These are phyloP conservation scores for Champsocephalus gunnari DNA, from an alignment of 2,797 vertebrate species.

Conservation along the genomic window DNA sequence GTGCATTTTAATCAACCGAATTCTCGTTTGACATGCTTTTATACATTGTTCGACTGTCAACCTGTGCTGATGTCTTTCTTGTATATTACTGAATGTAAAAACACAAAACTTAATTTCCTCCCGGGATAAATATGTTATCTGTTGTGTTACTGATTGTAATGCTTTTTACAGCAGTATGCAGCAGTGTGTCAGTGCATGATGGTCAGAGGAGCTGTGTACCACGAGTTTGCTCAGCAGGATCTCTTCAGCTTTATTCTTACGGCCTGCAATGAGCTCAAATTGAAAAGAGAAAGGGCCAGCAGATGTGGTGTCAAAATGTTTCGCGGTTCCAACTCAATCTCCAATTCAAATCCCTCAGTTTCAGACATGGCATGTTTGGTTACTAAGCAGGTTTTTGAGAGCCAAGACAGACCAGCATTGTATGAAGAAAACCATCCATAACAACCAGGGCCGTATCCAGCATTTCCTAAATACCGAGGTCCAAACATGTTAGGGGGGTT, in stretches of 20 bases:
- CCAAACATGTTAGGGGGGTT: too few species aligned
- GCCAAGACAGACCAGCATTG: not conserved
- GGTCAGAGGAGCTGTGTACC: not conserved
- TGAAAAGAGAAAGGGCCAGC: conserved; percentile 25
- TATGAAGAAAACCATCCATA: not conserved
- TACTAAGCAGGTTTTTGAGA: conserved; percentile 6
- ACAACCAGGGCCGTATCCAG: too few species aligned
- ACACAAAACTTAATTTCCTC: too few species aligned
- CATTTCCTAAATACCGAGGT: too few species aligned
- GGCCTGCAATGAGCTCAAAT: conserved; percentile 54
- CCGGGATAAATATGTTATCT: too few species aligned
- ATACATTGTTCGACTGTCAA: not conserved
- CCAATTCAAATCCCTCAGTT: conserved; percentile 49
- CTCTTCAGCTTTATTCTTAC: conserved; percentile 40
- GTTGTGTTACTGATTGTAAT: too few species aligned
- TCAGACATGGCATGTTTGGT: conserved; percentile 4
- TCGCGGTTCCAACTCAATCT: conserved; percentile 28
- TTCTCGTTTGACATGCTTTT: not conserved
- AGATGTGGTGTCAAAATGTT: conserved; percentile 47
- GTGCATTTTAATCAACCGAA: not conserved
- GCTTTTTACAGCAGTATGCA: too few species aligned
- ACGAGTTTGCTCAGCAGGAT: conserved; percentile 37
- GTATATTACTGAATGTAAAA: not conserved
- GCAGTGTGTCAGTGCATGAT: conserved; percentile 1
- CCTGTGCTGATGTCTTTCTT: not conserved